phyloP scores from a whole-genome alignment of 2,113 vertebrate species.

The Jaculus jaculus region DNA sequence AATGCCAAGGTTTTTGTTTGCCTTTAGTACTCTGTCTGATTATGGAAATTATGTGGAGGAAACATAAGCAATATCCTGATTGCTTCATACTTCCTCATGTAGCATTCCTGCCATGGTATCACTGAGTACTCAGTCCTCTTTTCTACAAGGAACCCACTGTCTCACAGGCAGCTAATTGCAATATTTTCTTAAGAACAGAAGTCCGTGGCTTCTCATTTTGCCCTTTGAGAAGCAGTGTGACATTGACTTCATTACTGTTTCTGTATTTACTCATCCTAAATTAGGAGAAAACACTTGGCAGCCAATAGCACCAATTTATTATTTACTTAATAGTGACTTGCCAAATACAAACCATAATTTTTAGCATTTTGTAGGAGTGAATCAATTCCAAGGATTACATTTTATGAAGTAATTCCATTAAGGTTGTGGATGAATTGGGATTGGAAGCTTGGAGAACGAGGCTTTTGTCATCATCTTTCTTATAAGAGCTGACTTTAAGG shows the following conservation, averaged over 20 bases:
- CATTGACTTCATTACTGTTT: not conserved
- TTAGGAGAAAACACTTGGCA: constrained; percentile 39
- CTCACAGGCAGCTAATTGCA: not conserved
- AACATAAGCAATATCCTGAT: not conserved
- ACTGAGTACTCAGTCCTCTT: not conserved
- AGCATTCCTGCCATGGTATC: not conserved
- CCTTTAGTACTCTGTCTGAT: not conserved
- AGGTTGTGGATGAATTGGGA: not conserved
- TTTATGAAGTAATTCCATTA: constrained; percentile 36
- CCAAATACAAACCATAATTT: constrained; percentile 46
- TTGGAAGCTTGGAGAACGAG: not conserved
- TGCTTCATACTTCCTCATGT: not conserved
- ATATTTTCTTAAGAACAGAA: not conserved
- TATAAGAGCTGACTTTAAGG: not conserved
- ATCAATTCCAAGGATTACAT: not conserved
- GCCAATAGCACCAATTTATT: constrained; percentile 15
- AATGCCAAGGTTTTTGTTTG: not conserved
- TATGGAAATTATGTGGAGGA: not conserved
- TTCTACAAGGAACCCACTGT: not conserved
- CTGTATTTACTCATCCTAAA: constrained; percentile 18
- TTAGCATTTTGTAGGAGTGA: constrained; percentile 19
- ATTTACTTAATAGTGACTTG: constrained; percentile 50
- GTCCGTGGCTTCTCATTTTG: not conserved
- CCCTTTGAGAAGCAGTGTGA: not conserved
- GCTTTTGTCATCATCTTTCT: not conserved